Conservation (phyloP, 2,797 vertebrate genomes). For the Hozukius guyotensis region DNA sequence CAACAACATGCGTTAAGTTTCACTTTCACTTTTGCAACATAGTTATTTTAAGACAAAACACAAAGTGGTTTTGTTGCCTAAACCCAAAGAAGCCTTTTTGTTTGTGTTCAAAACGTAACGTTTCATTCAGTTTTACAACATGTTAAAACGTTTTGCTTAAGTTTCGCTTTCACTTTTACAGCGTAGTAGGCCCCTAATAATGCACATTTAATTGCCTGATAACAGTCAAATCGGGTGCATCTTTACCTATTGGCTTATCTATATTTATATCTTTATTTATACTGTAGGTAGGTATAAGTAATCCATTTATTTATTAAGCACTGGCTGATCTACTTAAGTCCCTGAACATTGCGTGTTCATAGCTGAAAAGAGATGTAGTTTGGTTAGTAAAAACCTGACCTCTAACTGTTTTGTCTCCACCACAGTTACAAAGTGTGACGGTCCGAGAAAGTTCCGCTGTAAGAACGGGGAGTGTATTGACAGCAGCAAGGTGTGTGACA, state of each 20-base stretch:
- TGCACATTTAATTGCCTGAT: no score
- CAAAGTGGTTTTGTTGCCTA: no score
- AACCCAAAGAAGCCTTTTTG: no score
- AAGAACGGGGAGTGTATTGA: conserved; percentile 96
- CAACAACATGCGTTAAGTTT: no score
- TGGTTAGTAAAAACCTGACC: background rate
- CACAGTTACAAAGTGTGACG: conserved; percentile 92
- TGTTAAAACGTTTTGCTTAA: no score
- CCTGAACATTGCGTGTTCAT: background rate
- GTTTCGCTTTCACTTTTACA: no score
- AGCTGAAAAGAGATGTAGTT: background rate
- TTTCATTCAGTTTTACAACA: no score
- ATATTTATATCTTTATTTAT: background rate
- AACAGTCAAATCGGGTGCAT: no score
- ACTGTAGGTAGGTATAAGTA: background rate
- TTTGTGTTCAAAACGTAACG: no score
- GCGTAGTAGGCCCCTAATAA: no score
- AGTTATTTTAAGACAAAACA: no score
- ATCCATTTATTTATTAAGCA: background rate
- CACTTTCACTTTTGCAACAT: no score
- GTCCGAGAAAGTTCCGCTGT: conserved; percentile 92
- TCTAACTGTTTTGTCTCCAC: conserved; percentile 35
- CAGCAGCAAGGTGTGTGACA: conserved; percentile 94
- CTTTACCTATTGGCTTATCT: background rate
- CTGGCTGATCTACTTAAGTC: background rate